Percentiles rank a stretch among this genome's conserved stretches.
These are phyloP conservation scores for Dysdera silvatica DNA, from an alignment of 1,140 invertebrate genomes.

Conservation along the genomic window DNA sequence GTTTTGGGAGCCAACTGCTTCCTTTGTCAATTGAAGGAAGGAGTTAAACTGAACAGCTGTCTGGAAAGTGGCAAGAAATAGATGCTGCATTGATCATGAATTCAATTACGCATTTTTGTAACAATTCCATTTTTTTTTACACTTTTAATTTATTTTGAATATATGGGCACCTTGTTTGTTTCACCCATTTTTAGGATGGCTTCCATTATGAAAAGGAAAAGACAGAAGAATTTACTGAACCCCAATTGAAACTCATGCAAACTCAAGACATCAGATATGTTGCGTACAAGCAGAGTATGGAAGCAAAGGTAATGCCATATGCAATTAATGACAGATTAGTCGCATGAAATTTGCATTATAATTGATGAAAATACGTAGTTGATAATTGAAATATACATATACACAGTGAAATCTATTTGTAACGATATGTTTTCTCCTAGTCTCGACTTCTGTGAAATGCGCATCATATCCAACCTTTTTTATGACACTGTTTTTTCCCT, in stretches of 20 bases:
- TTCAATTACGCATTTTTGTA: too few relatives aligned
- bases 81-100: neutral
- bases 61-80: neutral
- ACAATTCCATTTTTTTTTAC: neutral
- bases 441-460: neutral
- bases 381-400: neutral
- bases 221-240: slow-evolving; percentile 61
- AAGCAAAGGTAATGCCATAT: slow-evolving; percentile 60
- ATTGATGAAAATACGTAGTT: slow-evolving; percentile 7
- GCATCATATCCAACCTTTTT: neutral
- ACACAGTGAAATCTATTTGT: neutral
- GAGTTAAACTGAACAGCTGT: neutral
- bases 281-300: slow-evolving; percentile 70
- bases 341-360: neutral
- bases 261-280: slow-evolving; percentile 88
- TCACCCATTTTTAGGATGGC: slow-evolving; percentile 45
- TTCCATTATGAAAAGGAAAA: slow-evolving; percentile 56
- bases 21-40: too few relatives aligned
- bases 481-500: neutral
- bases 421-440: neutral
- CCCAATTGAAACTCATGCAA: slow-evolving; percentile 77
- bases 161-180: neutral
- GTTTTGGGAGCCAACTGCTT: too few relatives aligned
- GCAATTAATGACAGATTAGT: neutral
- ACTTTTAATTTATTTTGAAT: neutral